Evolutionary conservation across 2,888 invertebrate species (phyloP).

Genomic region (Andrena bucephala): DNA sequence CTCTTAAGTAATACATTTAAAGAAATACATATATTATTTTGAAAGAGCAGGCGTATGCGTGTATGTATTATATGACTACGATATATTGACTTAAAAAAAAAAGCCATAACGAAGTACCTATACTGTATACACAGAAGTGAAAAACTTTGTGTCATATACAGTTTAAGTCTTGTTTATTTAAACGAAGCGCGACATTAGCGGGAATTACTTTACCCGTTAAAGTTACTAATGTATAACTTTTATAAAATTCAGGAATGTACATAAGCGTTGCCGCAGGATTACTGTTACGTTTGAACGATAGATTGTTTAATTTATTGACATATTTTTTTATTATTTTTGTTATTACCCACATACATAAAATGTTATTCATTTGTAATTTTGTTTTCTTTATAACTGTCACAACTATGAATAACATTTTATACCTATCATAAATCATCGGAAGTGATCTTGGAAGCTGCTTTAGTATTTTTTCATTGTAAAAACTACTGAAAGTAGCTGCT

Average conservation of each 20-base stretch:
- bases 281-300: background rate
- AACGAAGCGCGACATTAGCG: background rate
- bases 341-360: background rate
- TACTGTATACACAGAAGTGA: background rate
- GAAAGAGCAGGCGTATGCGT: slow-evolving; percentile 13
- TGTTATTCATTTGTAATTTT: background rate
- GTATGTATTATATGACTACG: slow-evolving; percentile 8
- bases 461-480: slow-evolving; percentile 36
- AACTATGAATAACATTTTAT: slow-evolving; percentile 12
- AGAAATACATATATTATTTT: slow-evolving; percentile 19
- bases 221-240: slow-evolving; percentile 21
- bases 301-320: slow-evolving; percentile 29
- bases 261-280: background rate
- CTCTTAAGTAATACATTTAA: slow-evolving; percentile 17
- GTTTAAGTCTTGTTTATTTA: slow-evolving; percentile 30
- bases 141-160: slow-evolving; percentile 9
- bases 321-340: slow-evolving; percentile 7
- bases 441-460: slow-evolving; percentile 19
- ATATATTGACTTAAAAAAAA: slow-evolving; percentile 5
- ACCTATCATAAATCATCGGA: slow-evolving; percentile 12
- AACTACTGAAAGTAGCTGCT: slow-evolving; percentile 24
- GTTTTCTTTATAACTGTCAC: background rate
- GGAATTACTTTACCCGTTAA: slow-evolving; percentile 1
- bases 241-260: slow-evolving; percentile 6
- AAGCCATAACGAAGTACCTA: background rate